A percentile compares a stretch with the other conserved stretches of the same genome.
These are phyloP conservation scores for Labeo catla DNA, from an alignment of 2,113 vertebrate genomes.

Conservation along the genomic window DNA sequence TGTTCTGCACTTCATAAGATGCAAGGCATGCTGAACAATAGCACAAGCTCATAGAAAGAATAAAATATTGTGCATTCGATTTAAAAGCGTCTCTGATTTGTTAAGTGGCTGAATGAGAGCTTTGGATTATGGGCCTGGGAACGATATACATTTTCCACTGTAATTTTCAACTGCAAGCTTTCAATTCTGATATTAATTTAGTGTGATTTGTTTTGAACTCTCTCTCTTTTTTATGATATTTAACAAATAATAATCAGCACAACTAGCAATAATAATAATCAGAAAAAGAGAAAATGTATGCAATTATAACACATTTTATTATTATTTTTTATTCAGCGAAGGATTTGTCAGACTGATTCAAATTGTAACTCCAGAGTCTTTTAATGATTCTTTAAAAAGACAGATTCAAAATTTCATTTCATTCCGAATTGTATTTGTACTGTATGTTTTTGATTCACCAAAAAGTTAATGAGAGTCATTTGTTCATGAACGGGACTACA, in stretches of 20 bases:
- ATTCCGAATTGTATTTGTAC: neutral
- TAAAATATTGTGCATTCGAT: neutral
- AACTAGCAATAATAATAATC: neutral
- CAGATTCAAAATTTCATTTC: neutral
- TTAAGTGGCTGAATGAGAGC: neutral
- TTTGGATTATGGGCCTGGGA: neutral
- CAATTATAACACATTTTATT: too few species aligned
- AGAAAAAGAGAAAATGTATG: too few species aligned
- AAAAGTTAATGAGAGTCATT: neutral
- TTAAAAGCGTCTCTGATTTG: neutral
- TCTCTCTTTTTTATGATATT: neutral
- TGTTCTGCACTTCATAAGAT: conserved; percentile 1
- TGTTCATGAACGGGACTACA: neutral
- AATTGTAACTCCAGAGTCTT: neutral
- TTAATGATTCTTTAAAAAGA: neutral
- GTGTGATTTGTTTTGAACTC: neutral
- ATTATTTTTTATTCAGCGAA: neutral
- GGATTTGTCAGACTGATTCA: neutral
- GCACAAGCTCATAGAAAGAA: conserved; percentile 20
- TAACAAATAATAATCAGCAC: neutral
- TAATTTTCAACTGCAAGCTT: neutral
- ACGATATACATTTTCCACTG: neutral
- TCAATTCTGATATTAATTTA: neutral
- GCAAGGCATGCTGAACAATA: conserved; percentile 23
- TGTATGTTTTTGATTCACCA: neutral